Percentiles rank a stretch among this genome's conserved stretches.
Evolutionary conservation across 2,888 invertebrate genomes (phyloP).

Genomic region (Hesperia comma): DNA sequence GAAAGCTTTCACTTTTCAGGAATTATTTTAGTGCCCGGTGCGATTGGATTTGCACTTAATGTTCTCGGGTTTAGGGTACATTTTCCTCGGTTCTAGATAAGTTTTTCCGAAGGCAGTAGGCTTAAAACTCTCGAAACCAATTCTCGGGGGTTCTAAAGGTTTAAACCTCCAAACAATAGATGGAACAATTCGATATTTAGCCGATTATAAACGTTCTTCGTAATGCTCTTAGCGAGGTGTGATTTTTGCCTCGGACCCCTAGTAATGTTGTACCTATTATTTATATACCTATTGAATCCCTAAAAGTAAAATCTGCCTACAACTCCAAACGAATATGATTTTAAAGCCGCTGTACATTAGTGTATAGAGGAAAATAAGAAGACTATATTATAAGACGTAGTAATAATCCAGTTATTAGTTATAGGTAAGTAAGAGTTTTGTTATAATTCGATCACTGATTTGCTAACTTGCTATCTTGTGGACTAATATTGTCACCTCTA

Average conservation of each 20-base stretch:
- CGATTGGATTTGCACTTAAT: slow-evolving; percentile 58
- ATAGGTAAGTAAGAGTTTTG: too few species aligned
- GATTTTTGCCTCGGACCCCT: slow-evolving; percentile 62
- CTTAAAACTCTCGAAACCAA: slow-evolving; percentile 82
- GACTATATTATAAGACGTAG: too few species aligned
- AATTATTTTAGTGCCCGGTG: slow-evolving; percentile 63
- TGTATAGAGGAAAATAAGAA: too few species aligned
- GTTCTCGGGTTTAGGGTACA: slow-evolving; percentile 49
- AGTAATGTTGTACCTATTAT: too few species aligned
- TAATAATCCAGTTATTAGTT: too few species aligned
- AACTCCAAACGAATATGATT: too few species aligned
- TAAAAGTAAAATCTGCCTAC: too few species aligned
- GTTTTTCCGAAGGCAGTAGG: slow-evolving; percentile 77
- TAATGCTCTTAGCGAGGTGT: slow-evolving; percentile 81
- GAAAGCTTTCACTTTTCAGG: slow-evolving; percentile 84
- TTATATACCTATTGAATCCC: slow-evolving; percentile 6
- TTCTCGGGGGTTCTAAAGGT: slow-evolving; percentile 72
- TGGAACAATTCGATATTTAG: slow-evolving; percentile 82
- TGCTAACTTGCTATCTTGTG: too few species aligned
- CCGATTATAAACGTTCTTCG: slow-evolving; percentile 77
- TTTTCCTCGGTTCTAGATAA: slow-evolving; percentile 48
- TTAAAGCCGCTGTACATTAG: too few species aligned
- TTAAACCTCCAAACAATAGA: slow-evolving; percentile 78
- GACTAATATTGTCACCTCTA: too few species aligned
- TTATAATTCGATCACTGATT: too few species aligned